These are phyloP conservation scores for Drosophila sordidula DNA, from an alignment of 2,888 invertebrate species.

Conservation along the genomic window DNA sequence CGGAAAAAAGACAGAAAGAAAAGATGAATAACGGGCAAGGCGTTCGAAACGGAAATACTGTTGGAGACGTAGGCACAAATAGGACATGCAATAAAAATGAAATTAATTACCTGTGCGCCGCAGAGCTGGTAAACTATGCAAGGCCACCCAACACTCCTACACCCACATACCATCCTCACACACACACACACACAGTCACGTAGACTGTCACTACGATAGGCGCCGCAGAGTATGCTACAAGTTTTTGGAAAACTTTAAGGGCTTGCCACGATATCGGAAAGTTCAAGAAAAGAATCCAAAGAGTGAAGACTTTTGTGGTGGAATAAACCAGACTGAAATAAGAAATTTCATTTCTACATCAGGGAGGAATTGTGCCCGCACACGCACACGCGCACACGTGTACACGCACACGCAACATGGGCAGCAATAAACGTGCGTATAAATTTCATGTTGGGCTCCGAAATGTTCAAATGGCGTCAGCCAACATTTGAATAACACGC, in stretches of 20 bases:
- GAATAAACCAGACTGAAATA: slow-evolving; percentile 37
- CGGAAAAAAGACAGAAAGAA: slow-evolving; percentile 11
- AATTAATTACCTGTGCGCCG: slow-evolving; percentile 68
- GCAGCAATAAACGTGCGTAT: slow-evolving; percentile 66
- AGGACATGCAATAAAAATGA: slow-evolving; percentile 72
- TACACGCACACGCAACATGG: slow-evolving; percentile 24
- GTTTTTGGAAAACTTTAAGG: slow-evolving; percentile 29
- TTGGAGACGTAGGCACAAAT: slow-evolving; percentile 27
- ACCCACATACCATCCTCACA: not conserved
- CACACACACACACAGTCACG: not conserved
- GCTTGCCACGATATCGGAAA: slow-evolving; percentile 28
- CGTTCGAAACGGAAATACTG: slow-evolving; percentile 29
- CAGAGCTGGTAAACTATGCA: slow-evolving; percentile 24
- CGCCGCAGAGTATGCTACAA: slow-evolving; percentile 36
- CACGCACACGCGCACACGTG: slow-evolving; percentile 18
- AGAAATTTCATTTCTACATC: slow-evolving; percentile 51
- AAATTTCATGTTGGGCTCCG: slow-evolving; percentile 54
- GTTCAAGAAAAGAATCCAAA: slow-evolving; percentile 40
- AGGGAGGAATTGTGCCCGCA: slow-evolving; percentile 23
- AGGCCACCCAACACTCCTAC: slow-evolving; percentile 1
- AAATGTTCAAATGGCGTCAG: slow-evolving; percentile 76
- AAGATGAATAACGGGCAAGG: slow-evolving; percentile 47
- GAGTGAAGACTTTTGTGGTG: slow-evolving; percentile 17
- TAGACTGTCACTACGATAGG: not conserved
- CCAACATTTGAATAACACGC: slow-evolving; percentile 78